Conservation (phyloP, 2,113 vertebrate species). For the Pantherophis guttatus region DNA sequence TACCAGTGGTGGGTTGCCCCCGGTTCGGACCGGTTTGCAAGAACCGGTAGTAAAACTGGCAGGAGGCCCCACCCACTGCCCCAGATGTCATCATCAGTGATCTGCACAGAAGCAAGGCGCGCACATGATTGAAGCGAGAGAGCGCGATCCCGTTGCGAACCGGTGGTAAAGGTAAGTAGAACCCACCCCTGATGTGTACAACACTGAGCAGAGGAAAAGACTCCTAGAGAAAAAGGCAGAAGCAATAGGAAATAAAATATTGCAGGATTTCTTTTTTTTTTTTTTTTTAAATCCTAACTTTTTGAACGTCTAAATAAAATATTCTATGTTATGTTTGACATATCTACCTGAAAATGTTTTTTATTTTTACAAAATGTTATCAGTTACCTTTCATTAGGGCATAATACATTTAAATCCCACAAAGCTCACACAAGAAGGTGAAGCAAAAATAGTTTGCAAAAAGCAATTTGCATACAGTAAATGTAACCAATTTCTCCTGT, state of each 20-base stretch:
- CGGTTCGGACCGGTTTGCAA: too few species aligned
- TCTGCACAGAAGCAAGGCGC: too few species aligned
- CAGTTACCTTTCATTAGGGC: neutral
- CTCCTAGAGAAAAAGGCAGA: neutral
- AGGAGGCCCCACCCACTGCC: too few species aligned
- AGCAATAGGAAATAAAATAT: neutral
- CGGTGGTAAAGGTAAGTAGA: too few species aligned
- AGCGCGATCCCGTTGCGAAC: too few species aligned
- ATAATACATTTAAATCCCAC: neutral
- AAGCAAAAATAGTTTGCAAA: constrained; percentile 22
- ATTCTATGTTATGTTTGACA: neutral
- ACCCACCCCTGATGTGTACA: neutral
- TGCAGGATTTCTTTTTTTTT: neutral
- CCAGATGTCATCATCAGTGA: too few species aligned
- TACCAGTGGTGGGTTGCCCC: neutral
- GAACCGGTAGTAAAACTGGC: too few species aligned
- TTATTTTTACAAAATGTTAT: constrained; percentile 1
- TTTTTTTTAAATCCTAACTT: neutral
- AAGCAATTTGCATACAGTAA: constrained; percentile 7
- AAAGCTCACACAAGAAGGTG: constrained; percentile 17
- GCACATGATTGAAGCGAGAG: too few species aligned
- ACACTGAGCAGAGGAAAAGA: neutral
- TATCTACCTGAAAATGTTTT: constrained; percentile 1
- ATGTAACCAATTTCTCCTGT: constrained; percentile 8
- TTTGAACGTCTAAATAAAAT: neutral